These are phyloP conservation scores for Halcyon leucocephala DNA, from an alignment of 2,797 vertebrate species.

Conservation along the genomic window DNA sequence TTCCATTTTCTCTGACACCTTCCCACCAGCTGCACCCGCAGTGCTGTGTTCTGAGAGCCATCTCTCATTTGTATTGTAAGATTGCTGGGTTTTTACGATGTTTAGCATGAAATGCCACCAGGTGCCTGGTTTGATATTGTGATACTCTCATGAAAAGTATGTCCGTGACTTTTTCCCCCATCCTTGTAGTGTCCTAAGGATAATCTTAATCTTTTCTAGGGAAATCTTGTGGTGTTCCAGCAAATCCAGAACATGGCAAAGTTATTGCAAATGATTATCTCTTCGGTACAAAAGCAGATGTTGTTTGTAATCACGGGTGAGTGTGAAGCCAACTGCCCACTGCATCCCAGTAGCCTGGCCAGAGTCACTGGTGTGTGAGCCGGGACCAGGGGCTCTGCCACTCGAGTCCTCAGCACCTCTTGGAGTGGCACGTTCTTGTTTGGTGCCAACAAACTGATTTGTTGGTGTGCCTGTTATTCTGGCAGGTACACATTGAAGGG, in stretches of 20 bases:
- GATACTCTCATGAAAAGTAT: rapidly evolving
- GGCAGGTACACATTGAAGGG: background rate
- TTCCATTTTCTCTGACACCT: rapidly evolving
- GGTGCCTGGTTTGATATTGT: background rate
- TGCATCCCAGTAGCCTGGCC: background rate
- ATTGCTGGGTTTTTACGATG: background rate
- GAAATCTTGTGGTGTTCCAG: conserved; percentile 47
- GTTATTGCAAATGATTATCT: background rate
- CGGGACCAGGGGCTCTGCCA: background rate
- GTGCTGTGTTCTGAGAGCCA: rapidly evolving
- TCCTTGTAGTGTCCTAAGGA: background rate
- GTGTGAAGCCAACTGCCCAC: background rate
- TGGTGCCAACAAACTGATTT: background rate
- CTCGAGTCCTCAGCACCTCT: rapidly evolving
- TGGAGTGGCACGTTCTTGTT: rapidly evolving
- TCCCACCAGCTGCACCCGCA: background rate
- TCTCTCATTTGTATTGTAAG: rapidly evolving
- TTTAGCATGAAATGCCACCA: background rate
- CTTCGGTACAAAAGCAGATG: background rate
- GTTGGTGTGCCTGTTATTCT: background rate
- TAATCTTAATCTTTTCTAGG: background rate
- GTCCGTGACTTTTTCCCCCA: rapidly evolving
- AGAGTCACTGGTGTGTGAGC: background rate
- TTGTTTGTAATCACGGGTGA: conserved; percentile 46
- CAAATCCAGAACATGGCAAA: background rate